Evolutionary conservation across 2,888 invertebrate species (phyloP).

Genomic region (Schizotus pectinicornis): DNA sequence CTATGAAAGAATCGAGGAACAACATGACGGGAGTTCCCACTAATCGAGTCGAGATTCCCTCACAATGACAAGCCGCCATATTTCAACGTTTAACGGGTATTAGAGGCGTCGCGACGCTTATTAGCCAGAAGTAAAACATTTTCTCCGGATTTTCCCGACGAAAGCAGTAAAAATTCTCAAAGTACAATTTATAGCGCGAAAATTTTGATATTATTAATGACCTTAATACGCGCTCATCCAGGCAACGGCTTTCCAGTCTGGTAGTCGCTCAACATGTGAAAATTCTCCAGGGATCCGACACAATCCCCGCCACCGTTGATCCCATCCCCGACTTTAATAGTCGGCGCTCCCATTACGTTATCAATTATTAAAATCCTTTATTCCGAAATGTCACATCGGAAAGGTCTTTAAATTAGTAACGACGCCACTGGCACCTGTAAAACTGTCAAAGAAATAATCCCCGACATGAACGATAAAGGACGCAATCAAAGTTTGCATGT

Average conservation of each 20-base stretch:
- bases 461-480: too few species aligned
- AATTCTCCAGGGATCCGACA: conserved; percentile 50
- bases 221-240: conserved; percentile 49
- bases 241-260: conserved; percentile 51
- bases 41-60: conserved; percentile 14
- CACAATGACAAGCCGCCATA: conserved; percentile 5
- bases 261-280: conserved; percentile 53
- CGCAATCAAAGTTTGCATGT: too few species aligned
- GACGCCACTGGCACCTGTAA: background rate
- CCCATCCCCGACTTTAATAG: conserved; percentile 25
- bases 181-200: conserved; percentile 28
- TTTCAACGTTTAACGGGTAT: background rate
- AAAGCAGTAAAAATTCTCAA: background rate
- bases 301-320: conserved; percentile 36
- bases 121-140: background rate
- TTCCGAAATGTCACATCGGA: conserved; percentile 36
- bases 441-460: background rate
- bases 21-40: conserved; percentile 9
- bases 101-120: background rate
- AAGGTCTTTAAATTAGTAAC: conserved; percentile 24
- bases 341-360: conserved; percentile 34
- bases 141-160: background rate
- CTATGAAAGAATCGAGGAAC: conserved; percentile 16
- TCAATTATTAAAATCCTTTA: conserved; percentile 37
- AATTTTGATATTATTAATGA: conserved; percentile 46